These are phyloP conservation scores for Zaprionus lachaisei DNA, from an alignment of 1,140 invertebrate genomes.

Conservation along the genomic window DNA sequence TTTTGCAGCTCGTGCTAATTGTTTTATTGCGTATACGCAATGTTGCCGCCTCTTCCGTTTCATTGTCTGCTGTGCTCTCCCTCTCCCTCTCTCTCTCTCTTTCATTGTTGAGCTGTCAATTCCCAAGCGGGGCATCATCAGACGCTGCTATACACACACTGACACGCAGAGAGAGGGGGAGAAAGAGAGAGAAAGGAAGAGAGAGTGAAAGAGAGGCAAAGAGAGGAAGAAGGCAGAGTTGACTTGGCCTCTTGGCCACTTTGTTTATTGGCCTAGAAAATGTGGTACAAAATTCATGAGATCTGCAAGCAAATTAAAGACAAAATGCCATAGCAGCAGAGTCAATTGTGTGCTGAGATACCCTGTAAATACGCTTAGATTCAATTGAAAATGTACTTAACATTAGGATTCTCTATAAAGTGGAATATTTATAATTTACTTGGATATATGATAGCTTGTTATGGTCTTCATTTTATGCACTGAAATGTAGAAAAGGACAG, in stretches of 20 bases:
- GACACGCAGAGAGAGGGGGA: neutral
- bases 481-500: too few species aligned
- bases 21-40: conserved; percentile 74
- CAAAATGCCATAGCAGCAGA: conserved; percentile 38
- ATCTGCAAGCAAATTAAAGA: conserved; percentile 61
- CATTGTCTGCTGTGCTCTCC: neutral
- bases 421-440: too few species aligned
- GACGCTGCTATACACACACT: neutral
- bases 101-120: conserved; percentile 60
- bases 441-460: too few species aligned
- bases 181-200: neutral
- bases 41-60: conserved; percentile 9
- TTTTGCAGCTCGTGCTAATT: conserved; percentile 64
- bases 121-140: conserved; percentile 44
- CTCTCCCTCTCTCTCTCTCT: neutral
- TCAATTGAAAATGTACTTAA: too few species aligned
- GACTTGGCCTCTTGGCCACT: conserved; percentile 48
- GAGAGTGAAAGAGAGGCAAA: too few species aligned
- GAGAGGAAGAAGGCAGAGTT: neutral
- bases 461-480: too few species aligned
- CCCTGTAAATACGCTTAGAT: neutral
- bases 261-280: conserved; percentile 69
- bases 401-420: too few species aligned
- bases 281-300: conserved; percentile 45
- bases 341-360: neutral